A percentile compares a stretch with the other conserved stretches of the same genome.
These are phyloP conservation scores for Drosophila willistoni DNA, from an alignment of 1,140 invertebrate genomes.

Conservation along the genomic window DNA sequence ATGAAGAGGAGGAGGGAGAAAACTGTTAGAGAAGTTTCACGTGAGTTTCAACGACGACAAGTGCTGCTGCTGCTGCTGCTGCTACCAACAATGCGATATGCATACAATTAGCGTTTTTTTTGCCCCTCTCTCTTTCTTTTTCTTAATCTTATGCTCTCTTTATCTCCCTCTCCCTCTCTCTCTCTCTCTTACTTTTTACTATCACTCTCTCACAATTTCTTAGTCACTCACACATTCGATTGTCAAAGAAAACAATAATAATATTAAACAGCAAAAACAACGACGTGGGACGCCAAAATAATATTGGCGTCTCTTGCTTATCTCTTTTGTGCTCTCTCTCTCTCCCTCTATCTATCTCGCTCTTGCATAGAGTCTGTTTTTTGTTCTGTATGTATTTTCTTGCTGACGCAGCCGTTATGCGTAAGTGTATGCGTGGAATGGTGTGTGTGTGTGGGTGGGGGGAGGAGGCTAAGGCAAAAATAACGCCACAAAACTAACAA, in stretches of 20 bases:
- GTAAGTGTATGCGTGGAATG: background rate
- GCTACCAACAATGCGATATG: background rate
- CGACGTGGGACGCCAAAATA: constrained; percentile 20
- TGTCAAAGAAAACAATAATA: constrained; percentile 42
- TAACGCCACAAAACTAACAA: constrained; percentile 41
- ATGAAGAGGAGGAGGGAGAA: background rate
- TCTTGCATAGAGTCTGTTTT: no score
- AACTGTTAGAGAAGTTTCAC: background rate
- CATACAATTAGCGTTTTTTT: constrained; percentile 4
- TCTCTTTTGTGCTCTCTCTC: background rate
- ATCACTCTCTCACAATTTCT: constrained; percentile 2
- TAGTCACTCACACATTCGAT: constrained; percentile 37
- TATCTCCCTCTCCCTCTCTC: background rate
- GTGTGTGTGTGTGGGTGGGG: constrained; percentile 16
- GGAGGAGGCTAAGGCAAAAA: constrained; percentile 51
- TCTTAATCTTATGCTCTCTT: background rate
- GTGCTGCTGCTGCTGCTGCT: background rate
- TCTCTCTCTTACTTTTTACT: background rate
- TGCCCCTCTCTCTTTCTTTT: background rate
- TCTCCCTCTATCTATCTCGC: background rate
- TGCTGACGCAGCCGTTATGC: constrained; percentile 63
- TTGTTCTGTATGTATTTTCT: constrained; percentile 54
- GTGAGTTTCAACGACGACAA: constrained; percentile 10
- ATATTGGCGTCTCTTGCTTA: constrained; percentile 13
- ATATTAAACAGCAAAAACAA: constrained; percentile 39